Evolutionary conservation across 2,113 vertebrate species (phyloP).

Genomic region (Pithys albifrons): DNA sequence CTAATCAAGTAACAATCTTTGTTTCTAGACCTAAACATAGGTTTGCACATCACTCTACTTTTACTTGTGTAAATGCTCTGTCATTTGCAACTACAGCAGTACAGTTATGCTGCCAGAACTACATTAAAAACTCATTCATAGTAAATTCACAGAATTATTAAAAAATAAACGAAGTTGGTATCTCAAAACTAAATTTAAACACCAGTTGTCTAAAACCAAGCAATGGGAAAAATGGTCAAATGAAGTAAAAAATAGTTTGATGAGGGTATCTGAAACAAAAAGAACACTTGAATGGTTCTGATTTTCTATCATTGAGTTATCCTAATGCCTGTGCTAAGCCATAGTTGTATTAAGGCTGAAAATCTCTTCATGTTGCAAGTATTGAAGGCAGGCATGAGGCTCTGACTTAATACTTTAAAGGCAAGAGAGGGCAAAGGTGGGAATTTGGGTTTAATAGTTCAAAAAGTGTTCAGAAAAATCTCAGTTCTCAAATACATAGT

Average conservation of each 20-base stretch:
- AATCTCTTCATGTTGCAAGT: background rate
- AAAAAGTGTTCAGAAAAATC: background rate
- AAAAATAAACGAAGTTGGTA: background rate
- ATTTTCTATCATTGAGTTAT: background rate
- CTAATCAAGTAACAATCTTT: background rate
- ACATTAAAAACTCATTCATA: background rate
- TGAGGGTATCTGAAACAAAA: background rate
- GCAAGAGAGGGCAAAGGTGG: rapidly evolving
- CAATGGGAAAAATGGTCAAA: background rate
- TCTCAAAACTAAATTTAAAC: background rate
- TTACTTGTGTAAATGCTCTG: background rate
- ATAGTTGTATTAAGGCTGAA: background rate
- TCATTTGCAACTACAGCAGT: background rate
- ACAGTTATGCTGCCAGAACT: background rate
- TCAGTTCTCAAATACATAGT: background rate
- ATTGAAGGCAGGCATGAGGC: background rate
- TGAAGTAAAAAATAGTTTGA: background rate
- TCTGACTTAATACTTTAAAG: background rate
- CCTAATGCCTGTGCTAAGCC: background rate
- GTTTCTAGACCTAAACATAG: background rate
- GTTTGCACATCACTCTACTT: background rate
- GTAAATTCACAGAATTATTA: background rate
- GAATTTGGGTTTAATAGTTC: background rate
- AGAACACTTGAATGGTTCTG: rapidly evolving
- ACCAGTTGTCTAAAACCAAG: background rate